These are phyloP conservation scores for Chaetophractus vellerosus DNA, from an alignment of 2,797 vertebrate genomes.

Conservation along the genomic window DNA sequence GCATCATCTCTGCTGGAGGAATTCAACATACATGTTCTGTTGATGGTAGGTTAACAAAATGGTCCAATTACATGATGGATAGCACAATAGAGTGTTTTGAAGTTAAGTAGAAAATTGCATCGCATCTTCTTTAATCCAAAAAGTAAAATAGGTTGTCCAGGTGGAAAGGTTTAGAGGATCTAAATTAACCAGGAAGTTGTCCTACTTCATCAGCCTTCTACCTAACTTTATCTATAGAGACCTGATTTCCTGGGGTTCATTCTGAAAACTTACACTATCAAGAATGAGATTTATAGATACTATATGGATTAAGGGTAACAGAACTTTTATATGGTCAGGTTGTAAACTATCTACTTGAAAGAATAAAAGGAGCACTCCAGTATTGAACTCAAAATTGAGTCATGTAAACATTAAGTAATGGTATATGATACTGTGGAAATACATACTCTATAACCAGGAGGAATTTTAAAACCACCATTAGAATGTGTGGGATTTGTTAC, in stretches of 20 bases:
- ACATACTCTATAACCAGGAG: slow-evolving; percentile 66
- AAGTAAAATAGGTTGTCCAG: slow-evolving; percentile 24
- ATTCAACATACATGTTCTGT: not conserved
- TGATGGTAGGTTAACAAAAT: not conserved
- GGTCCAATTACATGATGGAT: not conserved
- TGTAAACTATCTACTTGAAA: slow-evolving; percentile 29
- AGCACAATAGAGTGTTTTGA: slow-evolving; percentile 45
- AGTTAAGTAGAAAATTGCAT: slow-evolving; percentile 57
- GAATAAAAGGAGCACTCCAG: slow-evolving; percentile 16
- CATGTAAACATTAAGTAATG: slow-evolving; percentile 56
- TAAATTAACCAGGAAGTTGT: slow-evolving; percentile 50
- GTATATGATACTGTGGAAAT: slow-evolving; percentile 56
- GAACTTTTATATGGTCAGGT: not conserved
- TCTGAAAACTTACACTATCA: slow-evolving; percentile 21
- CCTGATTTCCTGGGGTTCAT: not conserved
- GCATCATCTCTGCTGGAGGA: not conserved
- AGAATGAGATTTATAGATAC: slow-evolving; percentile 7
- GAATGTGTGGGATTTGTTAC: slow-evolving; percentile 73
- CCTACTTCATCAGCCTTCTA: not conserved
- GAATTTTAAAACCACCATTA: slow-evolving; percentile 69
- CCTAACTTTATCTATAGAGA: not conserved
- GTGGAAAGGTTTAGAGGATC: slow-evolving; percentile 5
- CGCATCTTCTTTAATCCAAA: not conserved
- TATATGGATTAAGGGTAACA: not conserved
- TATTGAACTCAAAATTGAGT: slow-evolving; percentile 47